A percentile compares a stretch with the other conserved stretches of the same genome.
Conservation (phyloP, 2,797 vertebrate species). For the Menidia menidia region DNA sequence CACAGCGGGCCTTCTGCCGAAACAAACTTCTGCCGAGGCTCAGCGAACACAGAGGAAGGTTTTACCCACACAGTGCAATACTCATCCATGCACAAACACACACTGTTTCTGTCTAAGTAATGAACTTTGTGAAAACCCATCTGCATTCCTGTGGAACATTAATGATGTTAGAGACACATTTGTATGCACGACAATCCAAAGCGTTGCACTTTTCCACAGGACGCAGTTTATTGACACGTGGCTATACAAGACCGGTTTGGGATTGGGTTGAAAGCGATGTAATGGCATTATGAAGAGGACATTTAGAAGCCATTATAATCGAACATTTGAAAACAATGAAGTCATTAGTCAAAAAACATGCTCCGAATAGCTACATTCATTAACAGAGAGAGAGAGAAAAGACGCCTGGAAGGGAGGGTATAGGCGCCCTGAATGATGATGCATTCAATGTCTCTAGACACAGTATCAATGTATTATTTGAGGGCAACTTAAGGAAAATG, state of each 20-base stretch:
- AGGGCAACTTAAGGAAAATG: background rate
- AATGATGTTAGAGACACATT: slow-evolving; percentile 49
- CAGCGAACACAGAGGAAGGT: slow-evolving; percentile 17
- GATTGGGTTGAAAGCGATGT: slow-evolving; percentile 17
- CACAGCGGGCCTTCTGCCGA: slow-evolving; percentile 12
- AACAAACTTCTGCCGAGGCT: slow-evolving; percentile 2
- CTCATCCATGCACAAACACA: slow-evolving; percentile 22
- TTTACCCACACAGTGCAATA: slow-evolving; percentile 11
- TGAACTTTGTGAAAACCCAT: slow-evolving; percentile 73
- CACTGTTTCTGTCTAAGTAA: slow-evolving; percentile 57
- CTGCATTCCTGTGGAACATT: slow-evolving; percentile 59
- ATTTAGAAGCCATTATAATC: slow-evolving; percentile 49
- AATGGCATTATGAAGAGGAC: slow-evolving; percentile 22
- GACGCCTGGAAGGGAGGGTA: background rate
- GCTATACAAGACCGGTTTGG: slow-evolving; percentile 26
- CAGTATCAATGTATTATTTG: background rate
- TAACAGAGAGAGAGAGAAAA: background rate
- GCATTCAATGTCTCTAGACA: background rate
- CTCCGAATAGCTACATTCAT: slow-evolving; percentile 16
- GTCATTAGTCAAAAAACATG: slow-evolving; percentile 19
- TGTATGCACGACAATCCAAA: slow-evolving; percentile 30
- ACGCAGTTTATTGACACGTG: slow-evolving; percentile 11
- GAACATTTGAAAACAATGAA: slow-evolving; percentile 27
- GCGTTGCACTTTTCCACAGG: slow-evolving; percentile 14
- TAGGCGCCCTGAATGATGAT: slow-evolving; percentile 3